Percentiles rank a stretch among this genome's conserved stretches.
Evolutionary conservation across 2,113 vertebrate genomes (phyloP).

Genomic region (Tangachromis dhanisi): DNA sequence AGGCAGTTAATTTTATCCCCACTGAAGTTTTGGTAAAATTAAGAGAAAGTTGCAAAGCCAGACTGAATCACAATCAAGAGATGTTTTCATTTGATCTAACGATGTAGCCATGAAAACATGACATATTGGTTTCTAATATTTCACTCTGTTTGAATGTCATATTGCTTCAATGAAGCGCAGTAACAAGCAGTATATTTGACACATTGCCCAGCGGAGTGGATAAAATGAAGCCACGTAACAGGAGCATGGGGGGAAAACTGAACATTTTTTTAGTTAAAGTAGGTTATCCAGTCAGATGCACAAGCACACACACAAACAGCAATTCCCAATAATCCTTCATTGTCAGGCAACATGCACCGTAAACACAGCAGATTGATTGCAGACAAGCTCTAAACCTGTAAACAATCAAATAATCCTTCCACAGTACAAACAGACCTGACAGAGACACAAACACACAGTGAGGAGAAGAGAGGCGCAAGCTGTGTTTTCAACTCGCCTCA

Average conservation of each 20-base stretch:
- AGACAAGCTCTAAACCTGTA: slow-evolving; percentile 23
- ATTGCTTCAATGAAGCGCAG: not conserved
- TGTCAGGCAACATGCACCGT: not conserved
- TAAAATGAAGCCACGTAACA: not conserved
- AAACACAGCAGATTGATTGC: slow-evolving; percentile 27
- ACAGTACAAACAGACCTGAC: slow-evolving; percentile 5
- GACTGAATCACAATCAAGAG: not conserved
- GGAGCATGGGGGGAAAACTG: not conserved
- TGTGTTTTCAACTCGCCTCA: not conserved
- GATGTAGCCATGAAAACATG: not conserved
- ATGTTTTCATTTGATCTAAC: not conserved
- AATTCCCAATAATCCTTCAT: not conserved
- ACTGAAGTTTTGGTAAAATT: not conserved
- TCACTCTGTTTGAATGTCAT: not conserved
- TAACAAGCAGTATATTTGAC: not conserved
- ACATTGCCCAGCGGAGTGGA: not conserved
- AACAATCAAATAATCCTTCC: slow-evolving; percentile 37
- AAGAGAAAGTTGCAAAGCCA: not conserved
- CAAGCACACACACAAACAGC: not conserved
- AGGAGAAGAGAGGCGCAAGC: not conserved
- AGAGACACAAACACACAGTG: not conserved
- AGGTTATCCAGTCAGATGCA: not conserved
- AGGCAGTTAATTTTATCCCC: not conserved
- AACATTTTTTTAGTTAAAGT: not conserved
- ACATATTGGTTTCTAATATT: not conserved